Percentiles rank a stretch among this genome's conserved stretches.
Evolutionary conservation across 2,113 vertebrate genomes (phyloP).

Genomic region (Austrofundulus limnaeus): DNA sequence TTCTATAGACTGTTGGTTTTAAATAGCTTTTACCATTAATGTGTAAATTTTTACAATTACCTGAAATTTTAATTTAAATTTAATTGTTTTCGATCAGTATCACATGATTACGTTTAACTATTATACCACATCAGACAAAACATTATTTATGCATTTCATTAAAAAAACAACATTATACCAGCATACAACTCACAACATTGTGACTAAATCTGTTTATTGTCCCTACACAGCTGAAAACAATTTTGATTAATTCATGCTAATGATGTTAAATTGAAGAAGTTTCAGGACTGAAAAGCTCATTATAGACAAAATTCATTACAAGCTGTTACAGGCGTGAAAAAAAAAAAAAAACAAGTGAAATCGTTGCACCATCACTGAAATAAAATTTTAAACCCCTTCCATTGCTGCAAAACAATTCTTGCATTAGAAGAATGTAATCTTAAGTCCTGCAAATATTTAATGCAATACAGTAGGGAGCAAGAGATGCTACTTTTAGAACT

Average conservation of each 20-base stretch:
- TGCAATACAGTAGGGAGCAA: neutral
- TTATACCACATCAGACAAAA: too few species aligned
- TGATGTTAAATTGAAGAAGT: neutral
- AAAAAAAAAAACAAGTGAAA: conserved; percentile 10
- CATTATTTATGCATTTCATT: too few species aligned
- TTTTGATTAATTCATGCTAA: neutral
- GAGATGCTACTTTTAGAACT: conserved; percentile 5
- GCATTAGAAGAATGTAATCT: neutral
- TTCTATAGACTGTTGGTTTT: too few species aligned
- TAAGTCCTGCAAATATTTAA: neutral
- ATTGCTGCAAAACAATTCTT: conserved; percentile 2
- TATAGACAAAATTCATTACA: neutral
- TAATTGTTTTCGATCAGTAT: too few species aligned
- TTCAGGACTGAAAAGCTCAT: neutral
- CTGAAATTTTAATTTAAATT: too few species aligned
- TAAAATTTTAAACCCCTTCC: neutral
- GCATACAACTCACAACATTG: too few species aligned
- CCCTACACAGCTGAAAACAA: too few species aligned
- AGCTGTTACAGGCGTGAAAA: neutral
- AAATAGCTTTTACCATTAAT: too few species aligned
- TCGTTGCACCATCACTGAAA: conserved; percentile 9
- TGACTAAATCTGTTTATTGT: neutral
- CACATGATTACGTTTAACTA: too few species aligned
- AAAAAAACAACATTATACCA: too few species aligned
- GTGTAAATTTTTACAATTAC: too few species aligned